Conservation (phyloP, 2,797 vertebrate species). For the Arrhamphus sclerolepis region DNA sequence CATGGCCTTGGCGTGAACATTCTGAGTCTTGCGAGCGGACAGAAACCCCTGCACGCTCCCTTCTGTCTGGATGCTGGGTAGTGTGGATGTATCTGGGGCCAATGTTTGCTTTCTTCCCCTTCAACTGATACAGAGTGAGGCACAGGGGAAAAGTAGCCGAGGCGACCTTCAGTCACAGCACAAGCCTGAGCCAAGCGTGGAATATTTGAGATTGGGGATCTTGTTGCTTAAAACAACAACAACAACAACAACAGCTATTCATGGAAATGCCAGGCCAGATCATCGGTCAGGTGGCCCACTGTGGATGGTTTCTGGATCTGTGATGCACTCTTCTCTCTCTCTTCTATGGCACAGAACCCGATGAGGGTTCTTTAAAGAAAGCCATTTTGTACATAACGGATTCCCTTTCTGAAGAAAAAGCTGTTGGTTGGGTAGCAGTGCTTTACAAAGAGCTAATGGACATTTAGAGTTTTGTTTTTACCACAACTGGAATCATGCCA, state of each 20-base stretch:
- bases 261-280: conserved; percentile 61
- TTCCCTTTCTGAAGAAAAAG: conserved; percentile 69
- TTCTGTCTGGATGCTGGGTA: conserved; percentile 54
- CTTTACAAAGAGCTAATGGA: conserved; percentile 60
- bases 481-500: conserved; percentile 84
- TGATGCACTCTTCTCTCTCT: conserved; percentile 56
- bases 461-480: conserved; percentile 59
- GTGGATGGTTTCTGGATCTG: conserved; percentile 73
- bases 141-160: conserved; percentile 17
- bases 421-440: conserved; percentile 75
- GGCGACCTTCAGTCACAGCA: conserved; percentile 32
- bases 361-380: conserved; percentile 53
- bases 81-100: conserved; percentile 52
- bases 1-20: conserved; percentile 91
- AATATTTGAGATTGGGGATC: conserved; percentile 70
- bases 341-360: conserved; percentile 64
- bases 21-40: conserved; percentile 49
- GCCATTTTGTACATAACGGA: conserved; percentile 73
- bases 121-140: conserved; percentile 39
- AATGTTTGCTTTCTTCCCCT: conserved; percentile 46
- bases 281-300: conserved; percentile 58
- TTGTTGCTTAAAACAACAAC: conserved; percentile 38
- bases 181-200: conserved; percentile 61
- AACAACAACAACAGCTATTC: conserved; percentile 12
- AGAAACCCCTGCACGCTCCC: conserved; percentile 48